Conservation (phyloP, 2,113 vertebrate species). For the Climacteris rufus region DNA sequence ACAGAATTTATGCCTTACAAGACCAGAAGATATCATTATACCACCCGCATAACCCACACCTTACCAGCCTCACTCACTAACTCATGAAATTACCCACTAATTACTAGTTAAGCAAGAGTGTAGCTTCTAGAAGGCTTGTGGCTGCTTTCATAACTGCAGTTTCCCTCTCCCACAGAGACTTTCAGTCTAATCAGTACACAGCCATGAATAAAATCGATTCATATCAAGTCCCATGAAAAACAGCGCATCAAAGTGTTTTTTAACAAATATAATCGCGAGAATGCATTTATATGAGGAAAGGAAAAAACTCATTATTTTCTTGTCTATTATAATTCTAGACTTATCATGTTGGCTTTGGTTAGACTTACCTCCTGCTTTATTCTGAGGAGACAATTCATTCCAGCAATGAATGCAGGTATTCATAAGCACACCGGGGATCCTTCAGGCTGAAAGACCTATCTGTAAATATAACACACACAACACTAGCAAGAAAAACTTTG, state of each 20-base stretch:
- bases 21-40: not conserved
- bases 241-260: not conserved
- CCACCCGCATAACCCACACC: not conserved
- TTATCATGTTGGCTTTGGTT: not conserved
- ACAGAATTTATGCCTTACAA: not conserved
- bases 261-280: not conserved
- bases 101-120: not conserved
- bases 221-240: not conserved
- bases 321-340: not conserved
- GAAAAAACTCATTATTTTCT: fast-evolving
- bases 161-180: not conserved
- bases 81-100: not conserved
- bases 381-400: not conserved
- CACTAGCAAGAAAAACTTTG: not conserved
- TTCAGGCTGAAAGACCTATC: not conserved
- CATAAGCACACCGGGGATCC: not conserved
- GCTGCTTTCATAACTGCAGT: not conserved
- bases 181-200: not conserved
- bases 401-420: not conserved
- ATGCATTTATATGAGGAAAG: not conserved
- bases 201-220: not conserved
- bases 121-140: not conserved
- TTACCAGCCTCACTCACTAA: not conserved
- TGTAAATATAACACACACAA: not conserved
- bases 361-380: not conserved